Base-by-base conservation (phyloP, 1,140 invertebrate genomes). In the Pristionchus pacificus region DNA sequence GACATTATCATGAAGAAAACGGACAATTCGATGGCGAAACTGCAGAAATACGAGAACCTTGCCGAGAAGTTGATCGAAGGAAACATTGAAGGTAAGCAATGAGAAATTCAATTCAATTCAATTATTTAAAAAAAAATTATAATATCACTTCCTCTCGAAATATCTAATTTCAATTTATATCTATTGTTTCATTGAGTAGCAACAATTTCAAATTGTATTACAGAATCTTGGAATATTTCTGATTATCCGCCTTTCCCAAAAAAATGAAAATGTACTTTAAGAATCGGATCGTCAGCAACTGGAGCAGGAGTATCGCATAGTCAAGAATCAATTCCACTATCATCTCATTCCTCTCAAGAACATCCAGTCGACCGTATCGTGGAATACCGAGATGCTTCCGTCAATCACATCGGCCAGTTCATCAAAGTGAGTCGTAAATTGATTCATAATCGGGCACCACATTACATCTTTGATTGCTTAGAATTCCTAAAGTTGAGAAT, bases 251-350 rank as follows among this genome's bases (percentile, higher is more conserved):
- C n/a, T n/a, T n/a, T 6, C 19, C 2, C 38, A 69, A 71, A 55
- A 49, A 38, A 15, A 30, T 66, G 19, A 60, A 15, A n/a, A 14
- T 57, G 57, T 27, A 28, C 24, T 31, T 77, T 77, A 31, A 81
- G 79, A 80, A 0, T 61, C 77, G 24, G 80, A 83, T 33, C 68
- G 77, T 2, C 62, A 76, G 15, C 25, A 74, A 58, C 75, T 83
- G 0, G 70, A 82, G 38, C 63, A 77, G 27, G 80, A 82, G 68
- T 82, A 82, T 70, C 71, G 80, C n/a, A 58, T 82, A 15, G 61
- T 82, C 60, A 78, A 75, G 49, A 83, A 74, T 29, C 80, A 82
- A 73, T 70, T 82, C 57, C 81, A 84, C 60, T 79, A 79, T 67
- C 79, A 80, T 61, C 67, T 80, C 64, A 77, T 82, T 25, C 79